These are phyloP conservation scores for Pandemis corylana DNA, from an alignment of 2,888 invertebrate genomes.

Conservation along the genomic window DNA sequence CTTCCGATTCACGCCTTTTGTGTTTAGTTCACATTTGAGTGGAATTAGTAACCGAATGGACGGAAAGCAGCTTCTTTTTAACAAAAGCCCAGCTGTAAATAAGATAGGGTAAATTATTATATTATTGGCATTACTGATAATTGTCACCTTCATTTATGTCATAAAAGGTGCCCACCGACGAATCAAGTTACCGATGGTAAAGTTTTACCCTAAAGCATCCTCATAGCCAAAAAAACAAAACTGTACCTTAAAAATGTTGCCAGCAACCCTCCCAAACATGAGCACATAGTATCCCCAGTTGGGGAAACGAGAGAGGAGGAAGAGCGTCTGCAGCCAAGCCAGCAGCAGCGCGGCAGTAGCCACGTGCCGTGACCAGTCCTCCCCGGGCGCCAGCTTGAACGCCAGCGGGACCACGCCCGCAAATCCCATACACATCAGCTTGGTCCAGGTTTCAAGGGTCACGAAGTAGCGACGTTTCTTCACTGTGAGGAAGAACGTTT, in stretches of 20 bases:
- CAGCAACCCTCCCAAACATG: slow-evolving; percentile 85
- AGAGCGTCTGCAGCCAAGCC: slow-evolving; percentile 85
- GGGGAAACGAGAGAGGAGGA: slow-evolving; percentile 83
- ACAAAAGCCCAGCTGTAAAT: no score
- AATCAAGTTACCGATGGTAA: no score
- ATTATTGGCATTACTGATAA: no score
- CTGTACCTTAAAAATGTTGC: slow-evolving; percentile 77
- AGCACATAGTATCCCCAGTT: slow-evolving; percentile 85
- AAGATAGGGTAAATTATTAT: no score
- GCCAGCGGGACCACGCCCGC: slow-evolving; percentile 74
- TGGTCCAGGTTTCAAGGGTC: slow-evolving; percentile 84
- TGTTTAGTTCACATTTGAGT: no score
- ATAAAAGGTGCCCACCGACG: no score
- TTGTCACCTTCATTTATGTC: no score
- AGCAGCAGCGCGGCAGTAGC: slow-evolving; percentile 81
- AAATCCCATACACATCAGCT: slow-evolving; percentile 76
- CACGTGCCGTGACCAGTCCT: slow-evolving; percentile 78
- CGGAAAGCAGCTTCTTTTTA: no score
- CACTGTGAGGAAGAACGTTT: slow-evolving; percentile 80
- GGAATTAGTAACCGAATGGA: no score
- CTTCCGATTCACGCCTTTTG: neutral
- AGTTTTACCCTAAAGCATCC: no score
- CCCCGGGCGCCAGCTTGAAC: slow-evolving; percentile 53
- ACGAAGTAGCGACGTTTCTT: slow-evolving; percentile 78
- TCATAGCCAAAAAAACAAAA: neutral